Conservation (phyloP, 23 tunicate species). For the Styela clava region DNA sequence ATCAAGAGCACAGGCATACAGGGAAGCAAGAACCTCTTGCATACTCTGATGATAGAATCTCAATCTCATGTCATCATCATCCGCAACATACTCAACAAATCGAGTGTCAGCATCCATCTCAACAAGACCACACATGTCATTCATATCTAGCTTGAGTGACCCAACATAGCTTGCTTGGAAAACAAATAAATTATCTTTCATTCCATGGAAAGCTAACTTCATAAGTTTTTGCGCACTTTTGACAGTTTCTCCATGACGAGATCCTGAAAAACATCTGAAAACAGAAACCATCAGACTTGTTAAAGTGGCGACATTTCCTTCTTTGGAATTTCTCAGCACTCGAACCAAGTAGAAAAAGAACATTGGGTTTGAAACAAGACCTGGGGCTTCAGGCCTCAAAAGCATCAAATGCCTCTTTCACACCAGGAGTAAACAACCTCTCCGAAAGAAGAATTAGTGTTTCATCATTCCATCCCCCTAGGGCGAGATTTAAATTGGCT, state of each 20-base stretch:
- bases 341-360: not conserved
- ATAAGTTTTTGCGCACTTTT: not conserved
- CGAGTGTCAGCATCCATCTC: not conserved
- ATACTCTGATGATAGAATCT: not conserved
- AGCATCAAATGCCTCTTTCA: not conserved
- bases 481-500: not conserved
- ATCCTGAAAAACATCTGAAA: not conserved
- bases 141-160: not conserved
- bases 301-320: not conserved
- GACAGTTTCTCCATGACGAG: not conserved
- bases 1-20: not conserved
- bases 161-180: not conserved
- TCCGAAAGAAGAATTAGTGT: not conserved
- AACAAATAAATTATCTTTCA: not conserved
- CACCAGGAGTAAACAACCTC: not conserved
- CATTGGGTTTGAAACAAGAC: not conserved
- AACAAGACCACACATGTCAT: not conserved
- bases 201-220: constrained; percentile 9
- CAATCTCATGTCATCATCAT: not conserved
- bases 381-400: too few relatives aligned
- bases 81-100: not conserved
- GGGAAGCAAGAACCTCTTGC: constrained; percentile 1
- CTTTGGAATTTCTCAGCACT: not conserved
- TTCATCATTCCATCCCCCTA: not conserved
- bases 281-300: constrained; percentile 1